A percentile compares a stretch with the other conserved stretches of the same genome.
These are phyloP conservation scores for Athene noctua DNA, from an alignment of 2,113 vertebrate species.

Conservation along the genomic window DNA sequence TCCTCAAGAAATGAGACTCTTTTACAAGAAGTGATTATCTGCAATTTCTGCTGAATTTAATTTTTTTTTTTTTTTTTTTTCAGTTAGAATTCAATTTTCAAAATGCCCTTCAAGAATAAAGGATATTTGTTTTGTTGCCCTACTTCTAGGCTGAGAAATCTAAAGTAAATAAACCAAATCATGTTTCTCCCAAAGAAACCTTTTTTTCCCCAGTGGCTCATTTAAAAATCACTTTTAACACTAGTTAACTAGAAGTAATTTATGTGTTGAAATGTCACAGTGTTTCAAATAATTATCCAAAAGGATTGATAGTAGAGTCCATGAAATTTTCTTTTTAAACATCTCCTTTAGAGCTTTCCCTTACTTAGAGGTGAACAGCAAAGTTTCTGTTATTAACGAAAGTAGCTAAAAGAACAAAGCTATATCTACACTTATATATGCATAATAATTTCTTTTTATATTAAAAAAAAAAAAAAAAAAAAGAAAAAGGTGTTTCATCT, in stretches of 20 bases:
- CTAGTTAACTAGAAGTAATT: background rate
- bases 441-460: background rate
- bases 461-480: background rate
- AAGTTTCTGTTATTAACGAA: background rate
- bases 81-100: background rate
- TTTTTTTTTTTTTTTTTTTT: background rate
- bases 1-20: background rate
- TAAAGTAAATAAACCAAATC: background rate
- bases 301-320: background rate
- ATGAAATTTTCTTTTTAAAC: background rate
- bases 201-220: background rate
- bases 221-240: background rate
- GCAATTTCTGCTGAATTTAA: background rate
- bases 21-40: background rate
- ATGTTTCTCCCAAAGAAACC: background rate
- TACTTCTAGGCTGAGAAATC: background rate
- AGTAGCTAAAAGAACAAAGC: background rate
- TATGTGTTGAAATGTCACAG: background rate
- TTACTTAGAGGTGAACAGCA: background rate
- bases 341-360: background rate
- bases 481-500: background rate
- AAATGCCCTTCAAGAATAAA: background rate
- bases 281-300: background rate
- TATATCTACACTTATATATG: rapidly evolving
- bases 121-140: background rate